Evolutionary conservation across 30 jellyfish, hydroid and myxozoan species (phyloP).

Genomic region (Morbakka virulenta): DNA sequence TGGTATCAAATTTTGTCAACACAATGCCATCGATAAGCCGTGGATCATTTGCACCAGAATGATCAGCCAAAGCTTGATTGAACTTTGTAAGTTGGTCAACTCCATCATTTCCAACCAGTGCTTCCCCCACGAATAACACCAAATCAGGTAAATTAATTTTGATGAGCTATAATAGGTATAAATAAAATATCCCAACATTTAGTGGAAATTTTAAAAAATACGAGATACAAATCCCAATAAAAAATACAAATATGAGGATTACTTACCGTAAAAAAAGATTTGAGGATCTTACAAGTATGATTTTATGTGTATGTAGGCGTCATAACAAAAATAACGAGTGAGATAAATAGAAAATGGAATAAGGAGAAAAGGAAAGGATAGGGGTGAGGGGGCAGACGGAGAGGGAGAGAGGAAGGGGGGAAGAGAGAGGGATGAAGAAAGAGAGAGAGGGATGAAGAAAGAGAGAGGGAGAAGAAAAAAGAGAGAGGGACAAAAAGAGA

Average conservation of each 20-base stretch:
- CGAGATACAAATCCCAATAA: neutral
- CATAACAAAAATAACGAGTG: no score
- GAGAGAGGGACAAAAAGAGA: no score
- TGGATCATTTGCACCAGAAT: slow-evolving; percentile 90
- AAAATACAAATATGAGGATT: no score
- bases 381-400: no score
- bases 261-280: neutral
- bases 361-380: no score
- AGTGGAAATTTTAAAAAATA: neutral
- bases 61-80: slow-evolving; percentile 96
- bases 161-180: slow-evolving; percentile 74
- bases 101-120: slow-evolving; percentile 99
- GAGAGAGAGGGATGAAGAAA: no score
- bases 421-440: no score
- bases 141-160: slow-evolving; percentile 86
- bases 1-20: slow-evolving; percentile 95
- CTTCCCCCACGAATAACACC: slow-evolving; percentile 99
- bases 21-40: slow-evolving; percentile 99
- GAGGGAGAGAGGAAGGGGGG: no score
- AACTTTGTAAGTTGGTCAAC: slow-evolving; percentile 93
- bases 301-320: no score
- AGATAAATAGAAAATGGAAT: no score
- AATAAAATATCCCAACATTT: neutral
- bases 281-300: neutral
- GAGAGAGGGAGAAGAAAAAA: no score